These are phyloP conservation scores for Speoplatyrhinus poulsoni DNA, from an alignment of 2,113 vertebrate species.

Conservation along the genomic window DNA sequence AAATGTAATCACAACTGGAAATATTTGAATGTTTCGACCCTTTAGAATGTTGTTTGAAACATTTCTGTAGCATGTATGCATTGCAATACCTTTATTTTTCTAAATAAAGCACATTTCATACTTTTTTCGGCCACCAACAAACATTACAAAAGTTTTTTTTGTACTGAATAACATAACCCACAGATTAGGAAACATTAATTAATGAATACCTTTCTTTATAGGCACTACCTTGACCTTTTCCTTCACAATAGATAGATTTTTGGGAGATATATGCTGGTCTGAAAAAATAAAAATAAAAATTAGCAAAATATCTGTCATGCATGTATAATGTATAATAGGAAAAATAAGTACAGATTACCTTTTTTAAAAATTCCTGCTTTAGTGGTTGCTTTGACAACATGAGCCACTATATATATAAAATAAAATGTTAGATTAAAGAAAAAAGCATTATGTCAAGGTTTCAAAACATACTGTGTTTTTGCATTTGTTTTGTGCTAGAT, in stretches of 20 bases:
- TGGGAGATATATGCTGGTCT: slow-evolving; percentile 29
- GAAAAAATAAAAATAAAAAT: neutral
- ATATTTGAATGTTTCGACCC: neutral
- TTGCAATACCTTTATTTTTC: slow-evolving; percentile 34
- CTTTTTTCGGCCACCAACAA: neutral
- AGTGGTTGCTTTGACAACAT: slow-evolving; percentile 35
- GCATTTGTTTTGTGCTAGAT: no score
- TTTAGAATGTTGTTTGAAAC: neutral
- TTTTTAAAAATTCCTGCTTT: slow-evolving; percentile 13
- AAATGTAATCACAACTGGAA: neutral
- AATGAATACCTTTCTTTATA: slow-evolving; percentile 50
- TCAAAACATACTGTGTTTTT: no score
- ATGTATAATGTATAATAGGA: no score
- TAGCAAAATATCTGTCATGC: neutral
- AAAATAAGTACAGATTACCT: slow-evolving; percentile 8
- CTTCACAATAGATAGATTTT: slow-evolving; percentile 48
- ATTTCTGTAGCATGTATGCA: neutral
- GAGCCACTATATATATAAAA: slow-evolving; percentile 36
- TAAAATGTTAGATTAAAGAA: neutral
- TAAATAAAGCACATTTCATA: neutral
- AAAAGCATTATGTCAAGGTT: no score
- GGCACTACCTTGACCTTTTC: slow-evolving; percentile 47
- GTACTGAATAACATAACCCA: neutral
- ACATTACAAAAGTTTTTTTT: neutral
- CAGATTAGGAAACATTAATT: neutral